These are phyloP conservation scores for Smithornis capensis DNA, from an alignment of 2,113 vertebrate genomes.

Conservation along the genomic window DNA sequence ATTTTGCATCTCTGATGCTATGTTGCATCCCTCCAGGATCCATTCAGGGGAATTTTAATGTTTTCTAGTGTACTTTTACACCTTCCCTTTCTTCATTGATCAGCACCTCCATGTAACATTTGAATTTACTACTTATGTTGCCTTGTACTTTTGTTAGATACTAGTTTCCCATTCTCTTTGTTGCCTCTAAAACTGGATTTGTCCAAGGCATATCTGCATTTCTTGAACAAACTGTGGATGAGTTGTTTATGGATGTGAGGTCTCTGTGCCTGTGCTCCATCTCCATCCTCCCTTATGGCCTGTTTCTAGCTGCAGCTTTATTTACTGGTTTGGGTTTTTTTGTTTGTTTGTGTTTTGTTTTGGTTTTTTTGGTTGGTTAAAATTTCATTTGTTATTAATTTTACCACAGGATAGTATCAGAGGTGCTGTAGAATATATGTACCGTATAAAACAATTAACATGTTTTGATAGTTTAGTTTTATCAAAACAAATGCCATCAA, in stretches of 20 bases:
- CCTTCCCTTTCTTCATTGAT: neutral
- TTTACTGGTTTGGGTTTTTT: neutral
- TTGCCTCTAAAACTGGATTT: neutral
- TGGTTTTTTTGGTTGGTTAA: neutral
- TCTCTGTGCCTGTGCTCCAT: neutral
- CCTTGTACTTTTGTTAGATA: neutral
- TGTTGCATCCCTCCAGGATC: neutral
- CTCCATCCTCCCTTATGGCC: neutral
- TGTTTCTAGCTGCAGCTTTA: neutral
- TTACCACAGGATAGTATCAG: neutral
- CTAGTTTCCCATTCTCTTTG: neutral
- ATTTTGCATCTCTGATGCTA: neutral
- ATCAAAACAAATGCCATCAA: neutral
- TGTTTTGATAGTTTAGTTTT: neutral
- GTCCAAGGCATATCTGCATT: neutral
- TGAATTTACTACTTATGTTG: neutral
- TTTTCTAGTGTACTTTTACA: neutral
- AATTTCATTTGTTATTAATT: neutral
- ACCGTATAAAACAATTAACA: neutral
- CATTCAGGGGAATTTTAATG: neutral
- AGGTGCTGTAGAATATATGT: neutral
- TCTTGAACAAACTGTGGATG: neutral
- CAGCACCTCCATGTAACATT: neutral
- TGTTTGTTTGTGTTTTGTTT: neutral
- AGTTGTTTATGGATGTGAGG: neutral